Conservation (phyloP, 1,140 invertebrate genomes). For the Berghia stephanieae region DNA sequence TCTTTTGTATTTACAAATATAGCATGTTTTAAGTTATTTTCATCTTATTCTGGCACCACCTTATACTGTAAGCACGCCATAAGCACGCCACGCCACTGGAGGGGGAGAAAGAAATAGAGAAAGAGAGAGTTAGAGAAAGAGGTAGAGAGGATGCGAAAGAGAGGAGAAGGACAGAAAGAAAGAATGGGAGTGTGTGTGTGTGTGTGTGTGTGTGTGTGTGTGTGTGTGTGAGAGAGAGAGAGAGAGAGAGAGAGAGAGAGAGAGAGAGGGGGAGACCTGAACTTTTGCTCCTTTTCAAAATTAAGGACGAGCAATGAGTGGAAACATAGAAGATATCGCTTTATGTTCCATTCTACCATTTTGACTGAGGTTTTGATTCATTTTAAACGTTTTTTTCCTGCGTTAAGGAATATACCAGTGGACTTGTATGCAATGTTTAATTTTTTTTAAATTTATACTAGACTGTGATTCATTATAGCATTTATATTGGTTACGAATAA, state of each 20-base stretch:
- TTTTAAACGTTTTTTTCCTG: no score
- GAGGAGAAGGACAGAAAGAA: background rate
- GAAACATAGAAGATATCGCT: background rate
- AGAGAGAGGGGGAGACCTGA: background rate
- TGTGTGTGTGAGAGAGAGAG: conserved; percentile 6
- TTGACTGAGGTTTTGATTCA: background rate
- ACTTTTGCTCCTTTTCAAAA: no score
- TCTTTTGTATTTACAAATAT: no score
- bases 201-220: background rate
- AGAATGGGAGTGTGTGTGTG: background rate
- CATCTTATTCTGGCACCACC: no score
- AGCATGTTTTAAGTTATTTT: no score
- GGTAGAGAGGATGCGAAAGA: background rate
- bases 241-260: background rate
- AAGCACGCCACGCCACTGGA: background rate
- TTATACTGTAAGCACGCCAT: no score
- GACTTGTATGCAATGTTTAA: no score
- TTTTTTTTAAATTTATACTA: no score
- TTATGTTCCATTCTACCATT: background rate
- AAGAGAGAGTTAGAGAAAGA: background rate
- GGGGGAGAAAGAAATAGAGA: background rate
- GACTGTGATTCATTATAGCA: no score
- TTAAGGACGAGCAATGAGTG: background rate
- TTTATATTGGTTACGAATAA: no score
- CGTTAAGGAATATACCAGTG: no score